Evolutionary conservation across 1,140 invertebrate species (phyloP).

Genomic region (Trachelipus rathkii): DNA sequence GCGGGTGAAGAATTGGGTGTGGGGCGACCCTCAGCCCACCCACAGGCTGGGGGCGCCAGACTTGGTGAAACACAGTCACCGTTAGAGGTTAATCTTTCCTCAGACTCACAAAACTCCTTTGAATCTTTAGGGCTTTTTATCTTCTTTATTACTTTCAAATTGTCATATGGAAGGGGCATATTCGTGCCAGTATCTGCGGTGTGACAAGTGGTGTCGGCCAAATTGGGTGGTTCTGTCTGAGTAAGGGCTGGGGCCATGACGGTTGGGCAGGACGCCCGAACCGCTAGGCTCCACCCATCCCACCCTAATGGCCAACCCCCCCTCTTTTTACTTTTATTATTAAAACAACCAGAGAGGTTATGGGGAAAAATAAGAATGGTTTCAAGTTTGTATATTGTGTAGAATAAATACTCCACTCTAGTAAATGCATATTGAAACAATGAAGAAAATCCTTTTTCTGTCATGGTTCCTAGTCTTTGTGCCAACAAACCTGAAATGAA

Average conservation of each 20-base stretch:
- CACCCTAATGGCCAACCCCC: background rate
- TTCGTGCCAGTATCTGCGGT: background rate
- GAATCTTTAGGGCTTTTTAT: background rate
- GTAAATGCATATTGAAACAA: too few relatives aligned
- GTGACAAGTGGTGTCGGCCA: background rate
- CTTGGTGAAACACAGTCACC: background rate
- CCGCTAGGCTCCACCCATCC: slow-evolving; percentile 5
- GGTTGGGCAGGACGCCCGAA: slow-evolving; percentile 6
- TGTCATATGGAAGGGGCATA: background rate
- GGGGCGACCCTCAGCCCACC: slow-evolving; percentile 2
- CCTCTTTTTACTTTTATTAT: background rate
- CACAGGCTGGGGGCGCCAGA: slow-evolving; percentile 2
- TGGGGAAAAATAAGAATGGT: background rate
- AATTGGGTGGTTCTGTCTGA: slow-evolving; percentile 6
- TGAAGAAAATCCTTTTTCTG: too few relatives aligned
- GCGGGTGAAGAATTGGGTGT: background rate
- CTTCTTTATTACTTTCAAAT: background rate
- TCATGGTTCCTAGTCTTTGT: too few relatives aligned
- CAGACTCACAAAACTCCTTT: slow-evolving; percentile 2
- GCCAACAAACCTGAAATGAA: too few relatives aligned
- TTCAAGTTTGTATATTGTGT: too few relatives aligned
- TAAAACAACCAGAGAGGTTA: background rate
- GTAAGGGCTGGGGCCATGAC: slow-evolving; percentile 6
- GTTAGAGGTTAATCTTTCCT: background rate
- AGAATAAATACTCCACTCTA: too few relatives aligned